Conservation (phyloP, 2,888 invertebrate species). For the Acanthosepion lycidas region DNA sequence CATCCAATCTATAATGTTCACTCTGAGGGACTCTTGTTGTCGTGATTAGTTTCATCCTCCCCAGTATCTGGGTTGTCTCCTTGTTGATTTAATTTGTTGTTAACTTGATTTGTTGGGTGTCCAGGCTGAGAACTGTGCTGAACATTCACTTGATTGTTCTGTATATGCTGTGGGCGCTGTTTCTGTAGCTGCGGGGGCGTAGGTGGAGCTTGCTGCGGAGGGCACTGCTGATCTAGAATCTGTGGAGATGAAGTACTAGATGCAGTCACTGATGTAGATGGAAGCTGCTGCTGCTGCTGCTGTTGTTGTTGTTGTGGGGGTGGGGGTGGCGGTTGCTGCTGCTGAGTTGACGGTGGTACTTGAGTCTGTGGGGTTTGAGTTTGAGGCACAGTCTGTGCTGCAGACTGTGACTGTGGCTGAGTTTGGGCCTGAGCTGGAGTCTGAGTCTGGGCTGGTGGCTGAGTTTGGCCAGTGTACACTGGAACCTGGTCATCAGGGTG, state of each 20-base stretch:
- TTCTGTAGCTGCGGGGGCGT: constrained; percentile 49
- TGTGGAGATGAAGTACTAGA: constrained; percentile 33
- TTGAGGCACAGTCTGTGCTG: constrained; percentile 25
- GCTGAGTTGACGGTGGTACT: constrained; percentile 67
- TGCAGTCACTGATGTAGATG: constrained; percentile 12
- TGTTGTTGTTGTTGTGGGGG: constrained; percentile 55
- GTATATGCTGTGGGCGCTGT: constrained; percentile 54
- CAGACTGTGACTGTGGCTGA: constrained; percentile 45
- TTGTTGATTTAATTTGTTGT: constrained; percentile 64
- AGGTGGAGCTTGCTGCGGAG: constrained; percentile 49
- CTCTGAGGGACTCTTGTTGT: constrained; percentile 45
- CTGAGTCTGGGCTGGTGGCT: constrained; percentile 45
- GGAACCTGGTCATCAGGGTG: constrained; percentile 67
- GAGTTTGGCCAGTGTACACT: constrained; percentile 69
- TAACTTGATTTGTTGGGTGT: constrained; percentile 64
- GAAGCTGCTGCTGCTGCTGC: constrained; percentile 55
- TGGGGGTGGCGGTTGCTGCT: constrained; percentile 62
- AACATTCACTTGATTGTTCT: constrained; percentile 65
- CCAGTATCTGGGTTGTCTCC: constrained; percentile 59
- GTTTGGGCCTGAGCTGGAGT: constrained; percentile 52
- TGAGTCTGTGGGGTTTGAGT: constrained; percentile 59
- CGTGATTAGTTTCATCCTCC: constrained; percentile 55
- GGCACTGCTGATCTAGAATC: constrained; percentile 49
- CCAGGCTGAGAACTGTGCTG: constrained; percentile 52
- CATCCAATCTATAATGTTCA: constrained; percentile 38